Base-by-base conservation (phyloP, 2,888 invertebrate genomes). In the Acleris emargana region DNA sequence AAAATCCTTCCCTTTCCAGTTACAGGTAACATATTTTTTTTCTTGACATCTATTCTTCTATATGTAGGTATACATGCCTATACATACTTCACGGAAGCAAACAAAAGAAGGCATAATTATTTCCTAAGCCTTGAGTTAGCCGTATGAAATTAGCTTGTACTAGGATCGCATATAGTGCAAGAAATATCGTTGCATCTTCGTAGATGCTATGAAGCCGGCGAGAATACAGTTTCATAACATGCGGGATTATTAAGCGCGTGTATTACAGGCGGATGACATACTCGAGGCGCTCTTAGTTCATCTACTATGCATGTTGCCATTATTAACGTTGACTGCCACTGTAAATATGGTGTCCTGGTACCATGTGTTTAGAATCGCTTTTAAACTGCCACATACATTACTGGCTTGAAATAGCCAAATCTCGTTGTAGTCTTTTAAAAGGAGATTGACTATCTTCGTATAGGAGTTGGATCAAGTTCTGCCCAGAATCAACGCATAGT, bases 1-100 rank as follows among this genome's bases (percentile, higher is more conserved):
- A 71, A 73, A 74, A 72, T 76, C 75, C 73, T 75, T 69, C 73
- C 64, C 70, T 76, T 73, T 72, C 70, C 64, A n/a, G 70, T 71
- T 72, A n/a, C n/a, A 64, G 59, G 64, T 17, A 17, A 38, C 38
- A 42, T 51, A 47, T 18, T 17, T 20, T 38, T 49, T 47, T 32
- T 9, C 32, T 32, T 32, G 0, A 0, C 1, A 32, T 32, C 9
- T 2, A 25, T 6, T 25, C 25, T 25, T 25, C 25, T 25, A 0
- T n/a, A n/a, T n/a, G n/a, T n/a, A n/a, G n/a, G n/a, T n/a, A n/a
- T n/a, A n/a, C n/a, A n/a, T n/a, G n/a, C n/a, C n/a, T n/a, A n/a
- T 25, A 32, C 4, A 32, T 32, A 28, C 9, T 32, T 0, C 18
- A n/a, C n/a, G 16, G 52, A 28, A 17, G 16, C n/a, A 22, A 22